These are phyloP conservation scores for Eptatretus atami DNA, from an alignment of 2,797 vertebrate species.

Conservation along the genomic window DNA sequence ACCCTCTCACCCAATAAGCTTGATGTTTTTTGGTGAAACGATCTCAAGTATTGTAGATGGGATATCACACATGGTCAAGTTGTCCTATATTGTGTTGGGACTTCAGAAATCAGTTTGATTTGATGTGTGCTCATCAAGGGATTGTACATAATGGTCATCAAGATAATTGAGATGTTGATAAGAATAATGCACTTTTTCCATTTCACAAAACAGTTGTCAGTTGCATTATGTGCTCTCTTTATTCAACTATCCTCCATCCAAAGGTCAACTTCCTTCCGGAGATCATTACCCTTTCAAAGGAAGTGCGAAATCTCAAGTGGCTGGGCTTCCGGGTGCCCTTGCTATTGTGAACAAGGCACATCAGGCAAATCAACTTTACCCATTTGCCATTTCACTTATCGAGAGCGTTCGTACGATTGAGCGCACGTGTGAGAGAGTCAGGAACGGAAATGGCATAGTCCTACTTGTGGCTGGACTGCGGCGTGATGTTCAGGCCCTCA, in stretches of 20 bases:
- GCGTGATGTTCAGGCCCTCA: slow-evolving; percentile 68
- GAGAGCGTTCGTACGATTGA: slow-evolving; percentile 90
- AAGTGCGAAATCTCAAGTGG: slow-evolving; percentile 96
- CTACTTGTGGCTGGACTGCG: slow-evolving; percentile 76
- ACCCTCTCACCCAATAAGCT: too few relatives aligned
- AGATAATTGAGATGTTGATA: too few relatives aligned
- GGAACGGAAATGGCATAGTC: slow-evolving; percentile 51
- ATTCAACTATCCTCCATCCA: not conserved
- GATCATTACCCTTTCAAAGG: slow-evolving; percentile 92
- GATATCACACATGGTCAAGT: too few relatives aligned
- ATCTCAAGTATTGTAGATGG: too few relatives aligned
- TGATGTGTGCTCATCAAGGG: too few relatives aligned
- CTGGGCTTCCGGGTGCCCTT: slow-evolving; percentile 84
- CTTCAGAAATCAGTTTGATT: too few relatives aligned
- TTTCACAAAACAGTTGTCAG: too few relatives aligned
- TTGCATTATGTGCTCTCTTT: too few relatives aligned
- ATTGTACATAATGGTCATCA: too few relatives aligned
- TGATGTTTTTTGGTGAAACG: too few relatives aligned
- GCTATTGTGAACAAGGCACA: slow-evolving; percentile 98
- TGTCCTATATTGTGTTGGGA: too few relatives aligned
- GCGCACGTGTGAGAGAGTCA: slow-evolving; percentile 87
- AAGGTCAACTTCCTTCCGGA: slow-evolving; percentile 86
- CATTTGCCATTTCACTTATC: slow-evolving; percentile 86
- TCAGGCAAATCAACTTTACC: slow-evolving; percentile 92
- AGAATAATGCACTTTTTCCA: too few relatives aligned